Conservation (phyloP, 2,888 invertebrate species). For the Cephonodes hylas region DNA sequence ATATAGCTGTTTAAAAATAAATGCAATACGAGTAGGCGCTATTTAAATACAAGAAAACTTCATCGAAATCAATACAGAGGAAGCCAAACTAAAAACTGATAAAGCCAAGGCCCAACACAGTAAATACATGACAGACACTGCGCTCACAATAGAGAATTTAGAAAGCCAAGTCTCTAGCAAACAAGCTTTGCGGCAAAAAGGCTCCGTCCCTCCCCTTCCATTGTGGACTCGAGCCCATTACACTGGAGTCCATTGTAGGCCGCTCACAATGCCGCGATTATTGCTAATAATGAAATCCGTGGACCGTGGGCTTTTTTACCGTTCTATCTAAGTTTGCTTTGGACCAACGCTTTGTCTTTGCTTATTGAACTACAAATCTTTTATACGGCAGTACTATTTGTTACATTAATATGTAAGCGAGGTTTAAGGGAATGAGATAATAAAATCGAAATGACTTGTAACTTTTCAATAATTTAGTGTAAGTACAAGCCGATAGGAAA, state of each 20-base stretch:
- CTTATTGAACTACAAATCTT: neutral
- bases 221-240: slow-evolving; percentile 45
- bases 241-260: slow-evolving; percentile 40
- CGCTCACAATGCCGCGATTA: slow-evolving; percentile 50
- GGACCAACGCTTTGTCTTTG: neutral
- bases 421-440: too few relatives aligned
- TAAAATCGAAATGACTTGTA: too few relatives aligned
- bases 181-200: slow-evolving; percentile 29
- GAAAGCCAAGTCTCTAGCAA: slow-evolving; percentile 14
- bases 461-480: too few relatives aligned
- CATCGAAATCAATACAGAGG: too few relatives aligned
- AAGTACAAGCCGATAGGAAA: too few relatives aligned
- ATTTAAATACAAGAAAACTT: too few relatives aligned
- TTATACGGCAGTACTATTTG: too few relatives aligned
- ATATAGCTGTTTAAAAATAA: too few relatives aligned
- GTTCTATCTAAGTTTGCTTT: neutral
- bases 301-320: slow-evolving; percentile 16
- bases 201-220: slow-evolving; percentile 28
- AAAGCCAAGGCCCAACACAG: neutral
- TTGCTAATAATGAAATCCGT: slow-evolving; percentile 52
- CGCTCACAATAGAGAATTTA: neutral
- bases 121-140: neutral
- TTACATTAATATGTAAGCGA: too few relatives aligned
- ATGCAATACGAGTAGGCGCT: too few relatives aligned
- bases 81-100: neutral